Conservation (phyloP, 2,113 vertebrate genomes). For the Nothobranchius furzeri region DNA sequence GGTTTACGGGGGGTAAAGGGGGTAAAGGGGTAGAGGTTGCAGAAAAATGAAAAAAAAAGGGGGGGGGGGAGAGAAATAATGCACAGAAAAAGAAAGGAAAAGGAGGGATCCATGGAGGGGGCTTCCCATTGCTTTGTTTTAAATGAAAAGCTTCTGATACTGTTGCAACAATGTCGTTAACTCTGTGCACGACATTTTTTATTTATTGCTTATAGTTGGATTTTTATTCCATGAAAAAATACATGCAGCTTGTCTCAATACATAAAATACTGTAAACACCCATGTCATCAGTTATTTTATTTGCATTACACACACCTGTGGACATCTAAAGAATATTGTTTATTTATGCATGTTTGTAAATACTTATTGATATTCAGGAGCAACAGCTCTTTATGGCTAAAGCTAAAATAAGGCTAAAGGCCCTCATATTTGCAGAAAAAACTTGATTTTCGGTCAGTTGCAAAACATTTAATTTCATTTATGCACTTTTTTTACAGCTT, state of each 20-base stretch:
- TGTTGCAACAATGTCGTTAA: constrained; percentile 73
- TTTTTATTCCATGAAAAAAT: constrained; percentile 64
- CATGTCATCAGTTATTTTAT: constrained; percentile 54
- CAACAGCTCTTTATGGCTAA: constrained; percentile 12
- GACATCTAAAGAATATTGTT: too few species aligned
- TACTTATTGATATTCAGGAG: neutral
- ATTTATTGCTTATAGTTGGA: constrained; percentile 59
- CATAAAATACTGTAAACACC: constrained; percentile 45
- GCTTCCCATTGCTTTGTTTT: constrained; percentile 51
- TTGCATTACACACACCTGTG: too few species aligned
- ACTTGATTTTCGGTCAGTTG: too few species aligned
- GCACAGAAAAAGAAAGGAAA: constrained; percentile 38
- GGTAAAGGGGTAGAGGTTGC: constrained; percentile 15
- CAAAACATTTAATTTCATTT: too few species aligned
- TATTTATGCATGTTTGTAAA: neutral
- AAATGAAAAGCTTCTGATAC: constrained; percentile 61
- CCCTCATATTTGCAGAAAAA: constrained; percentile 8
- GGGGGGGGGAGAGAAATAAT: constrained; percentile 44
- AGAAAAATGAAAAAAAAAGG: constrained; percentile 58
- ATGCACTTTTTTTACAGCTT: too few species aligned
- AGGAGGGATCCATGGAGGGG: constrained; percentile 41
- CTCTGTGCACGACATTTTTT: constrained; percentile 74
- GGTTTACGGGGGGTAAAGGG: constrained; percentile 22
- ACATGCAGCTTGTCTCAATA: constrained; percentile 36
- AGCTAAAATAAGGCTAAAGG: constrained; percentile 37